Conservation (phyloP, 2,113 vertebrate genomes). For the Menura novaehollandiae region DNA sequence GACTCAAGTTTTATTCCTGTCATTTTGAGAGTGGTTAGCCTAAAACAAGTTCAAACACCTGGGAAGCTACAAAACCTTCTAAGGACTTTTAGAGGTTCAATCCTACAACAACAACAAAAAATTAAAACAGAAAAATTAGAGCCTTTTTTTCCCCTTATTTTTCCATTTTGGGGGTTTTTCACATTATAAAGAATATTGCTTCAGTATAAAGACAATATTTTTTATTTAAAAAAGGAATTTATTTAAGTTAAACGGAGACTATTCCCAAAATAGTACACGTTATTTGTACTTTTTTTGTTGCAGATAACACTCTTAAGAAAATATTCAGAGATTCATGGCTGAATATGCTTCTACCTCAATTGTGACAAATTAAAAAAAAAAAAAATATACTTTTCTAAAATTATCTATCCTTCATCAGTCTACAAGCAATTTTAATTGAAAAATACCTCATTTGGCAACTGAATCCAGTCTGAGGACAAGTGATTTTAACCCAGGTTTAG, state of each 20-base stretch:
- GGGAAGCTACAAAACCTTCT: neutral
- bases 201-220: accelerated
- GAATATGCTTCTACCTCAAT: neutral
- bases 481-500: neutral
- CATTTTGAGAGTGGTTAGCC: neutral
- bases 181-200: neutral
- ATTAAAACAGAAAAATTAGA: neutral
- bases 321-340: neutral
- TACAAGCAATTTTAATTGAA: neutral
- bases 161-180: accelerated
- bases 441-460: neutral
- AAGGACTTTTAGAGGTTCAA: neutral
- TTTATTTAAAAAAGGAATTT: neutral
- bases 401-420: neutral
- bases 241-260: neutral
- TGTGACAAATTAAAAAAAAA: neutral
- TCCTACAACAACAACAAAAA: neutral
- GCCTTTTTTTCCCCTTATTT: neutral
- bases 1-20: neutral
- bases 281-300: neutral
- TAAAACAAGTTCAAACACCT: neutral
- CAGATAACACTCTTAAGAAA: neutral
- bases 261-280: neutral
- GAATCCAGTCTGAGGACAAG: neutral
- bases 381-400: neutral